Conservation (phyloP, 1,140 invertebrate genomes). For the Dolichoris vasculosae region DNA sequence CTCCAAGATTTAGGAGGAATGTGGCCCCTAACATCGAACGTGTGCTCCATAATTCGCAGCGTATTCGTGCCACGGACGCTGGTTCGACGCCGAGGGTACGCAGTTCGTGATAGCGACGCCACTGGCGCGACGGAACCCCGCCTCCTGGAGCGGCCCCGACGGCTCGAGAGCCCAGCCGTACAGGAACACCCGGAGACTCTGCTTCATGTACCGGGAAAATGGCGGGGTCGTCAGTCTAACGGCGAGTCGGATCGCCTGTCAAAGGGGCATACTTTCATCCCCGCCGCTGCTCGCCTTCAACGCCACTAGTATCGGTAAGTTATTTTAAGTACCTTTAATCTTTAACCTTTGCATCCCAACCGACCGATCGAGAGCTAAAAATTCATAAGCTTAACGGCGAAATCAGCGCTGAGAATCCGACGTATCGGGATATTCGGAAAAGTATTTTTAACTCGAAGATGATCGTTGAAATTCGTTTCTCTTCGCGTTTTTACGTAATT, state of each 20-base stretch:
- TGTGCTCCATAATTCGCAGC: constrained; percentile 74
- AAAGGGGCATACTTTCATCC: constrained; percentile 71
- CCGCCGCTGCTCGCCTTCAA: constrained; percentile 75
- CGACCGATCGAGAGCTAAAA: too few relatives aligned
- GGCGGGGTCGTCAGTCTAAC: constrained; percentile 74
- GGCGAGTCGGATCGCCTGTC: constrained; percentile 74
- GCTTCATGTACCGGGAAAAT: constrained; percentile 76
- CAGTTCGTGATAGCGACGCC: constrained; percentile 87
- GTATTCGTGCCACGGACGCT: constrained; percentile 89
- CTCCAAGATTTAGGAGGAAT: neutral
- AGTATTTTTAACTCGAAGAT: too few relatives aligned
- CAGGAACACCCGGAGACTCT: constrained; percentile 74
- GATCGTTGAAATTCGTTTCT: too few relatives aligned
- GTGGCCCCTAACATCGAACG: neutral
- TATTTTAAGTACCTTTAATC: neutral
- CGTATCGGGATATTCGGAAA: too few relatives aligned
- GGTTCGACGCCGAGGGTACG: constrained; percentile 81
- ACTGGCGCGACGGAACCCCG: constrained; percentile 73
- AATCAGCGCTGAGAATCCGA: too few relatives aligned
- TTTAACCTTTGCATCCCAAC: too few relatives aligned
- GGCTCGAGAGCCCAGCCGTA: constrained; percentile 72
- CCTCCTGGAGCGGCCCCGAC: constrained; percentile 69
- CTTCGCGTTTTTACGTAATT: too few relatives aligned
- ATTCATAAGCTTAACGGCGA: too few relatives aligned
- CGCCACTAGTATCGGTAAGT: constrained; percentile 76